phyloP scores from a whole-genome alignment of 2,113 vertebrate genomes.

The Cichladusa arquata region DNA sequence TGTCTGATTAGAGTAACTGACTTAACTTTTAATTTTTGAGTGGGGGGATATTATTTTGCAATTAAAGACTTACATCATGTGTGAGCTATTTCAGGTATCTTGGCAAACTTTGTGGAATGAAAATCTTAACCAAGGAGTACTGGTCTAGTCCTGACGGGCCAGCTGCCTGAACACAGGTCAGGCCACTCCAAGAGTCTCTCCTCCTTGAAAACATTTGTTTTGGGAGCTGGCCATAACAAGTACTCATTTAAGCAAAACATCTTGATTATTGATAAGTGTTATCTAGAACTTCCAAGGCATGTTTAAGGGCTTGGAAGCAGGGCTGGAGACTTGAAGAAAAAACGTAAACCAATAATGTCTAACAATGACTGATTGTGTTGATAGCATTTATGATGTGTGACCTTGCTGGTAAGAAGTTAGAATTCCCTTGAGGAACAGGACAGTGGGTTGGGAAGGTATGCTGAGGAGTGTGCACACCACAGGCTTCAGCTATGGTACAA shows the following conservation, averaged over 20 bases:
- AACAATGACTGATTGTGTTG: not conserved
- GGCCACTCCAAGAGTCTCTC: not conserved
- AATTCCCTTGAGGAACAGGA: not conserved
- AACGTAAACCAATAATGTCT: not conserved
- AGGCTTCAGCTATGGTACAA: not conserved
- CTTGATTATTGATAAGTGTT: not conserved
- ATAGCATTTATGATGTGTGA: not conserved
- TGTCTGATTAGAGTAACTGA: not conserved
- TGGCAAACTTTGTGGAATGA: not conserved
- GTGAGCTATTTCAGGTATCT: not conserved
- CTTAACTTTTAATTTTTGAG: not conserved
- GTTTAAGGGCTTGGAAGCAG: not conserved
- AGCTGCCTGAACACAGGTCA: not conserved
- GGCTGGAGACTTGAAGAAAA: not conserved
- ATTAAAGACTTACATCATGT: not conserved
- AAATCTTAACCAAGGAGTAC: not conserved
- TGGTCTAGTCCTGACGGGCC: not conserved
- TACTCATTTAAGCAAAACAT: not conserved
- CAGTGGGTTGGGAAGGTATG: not conserved
- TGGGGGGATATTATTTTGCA: not conserved
- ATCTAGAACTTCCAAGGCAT: not conserved
- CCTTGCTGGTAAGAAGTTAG: not conserved
- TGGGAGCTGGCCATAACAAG: not conserved
- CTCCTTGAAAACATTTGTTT: not conserved
- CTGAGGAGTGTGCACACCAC: accelerated